Evolutionary conservation across 2,888 invertebrate species (phyloP).

Genomic region (Biston stratarius): DNA sequence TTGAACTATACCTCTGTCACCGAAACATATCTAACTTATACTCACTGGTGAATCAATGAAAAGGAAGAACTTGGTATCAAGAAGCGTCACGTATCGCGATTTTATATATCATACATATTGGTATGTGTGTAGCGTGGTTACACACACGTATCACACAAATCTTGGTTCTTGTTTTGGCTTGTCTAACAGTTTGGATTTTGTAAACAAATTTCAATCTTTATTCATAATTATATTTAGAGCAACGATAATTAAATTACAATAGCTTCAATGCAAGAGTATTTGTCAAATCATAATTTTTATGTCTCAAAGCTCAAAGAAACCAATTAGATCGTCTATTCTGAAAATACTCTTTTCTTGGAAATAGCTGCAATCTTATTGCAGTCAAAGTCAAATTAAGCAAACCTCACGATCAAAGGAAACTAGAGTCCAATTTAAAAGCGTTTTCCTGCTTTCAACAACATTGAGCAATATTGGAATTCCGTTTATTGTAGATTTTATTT

Average conservation of each 20-base stretch:
- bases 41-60: too few relatives aligned
- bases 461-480: conserved; percentile 19
- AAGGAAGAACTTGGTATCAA: too few relatives aligned
- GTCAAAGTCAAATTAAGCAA: conserved; percentile 12
- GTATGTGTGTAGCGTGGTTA: neutral
- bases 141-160: too few relatives aligned
- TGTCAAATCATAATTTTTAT: conserved; percentile 1
- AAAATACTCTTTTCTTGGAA: conserved; percentile 2
- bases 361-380: conserved; percentile 6
- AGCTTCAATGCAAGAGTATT: neutral
- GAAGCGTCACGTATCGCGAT: too few relatives aligned
- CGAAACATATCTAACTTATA: too few relatives aligned
- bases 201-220: too few relatives aligned
- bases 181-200: too few relatives aligned
- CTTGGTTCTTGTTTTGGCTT: too few relatives aligned
- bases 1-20: too few relatives aligned
- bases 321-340: neutral
- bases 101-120: too few relatives aligned
- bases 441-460: conserved; percentile 18
- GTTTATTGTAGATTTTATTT: neutral
- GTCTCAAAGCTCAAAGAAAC: conserved; percentile 2
- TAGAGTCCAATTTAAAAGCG: conserved; percentile 10
- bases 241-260: neutral
- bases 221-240: neutral
- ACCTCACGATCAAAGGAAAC: conserved; percentile 22